These are phyloP conservation scores for Coenobita brevimanus DNA, from an alignment of 1,140 invertebrate genomes.

Conservation along the genomic window DNA sequence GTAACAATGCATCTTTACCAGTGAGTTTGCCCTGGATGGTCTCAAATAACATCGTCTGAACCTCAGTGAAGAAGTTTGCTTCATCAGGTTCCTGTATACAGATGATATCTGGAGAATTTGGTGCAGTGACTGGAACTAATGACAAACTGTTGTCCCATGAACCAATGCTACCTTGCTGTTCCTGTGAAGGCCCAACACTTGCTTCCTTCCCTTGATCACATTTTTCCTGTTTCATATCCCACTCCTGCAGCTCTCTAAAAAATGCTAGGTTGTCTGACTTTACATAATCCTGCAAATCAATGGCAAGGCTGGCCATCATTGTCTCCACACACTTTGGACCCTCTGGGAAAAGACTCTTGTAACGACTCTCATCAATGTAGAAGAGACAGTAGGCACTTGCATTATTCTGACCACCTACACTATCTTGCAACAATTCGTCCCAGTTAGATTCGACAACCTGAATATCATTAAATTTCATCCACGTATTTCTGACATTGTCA, in stretches of 20 bases:
- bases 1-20: not conserved
- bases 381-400: slow-evolving; percentile 76
- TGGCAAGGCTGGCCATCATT: slow-evolving; percentile 69
- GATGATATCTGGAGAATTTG: slow-evolving; percentile 59
- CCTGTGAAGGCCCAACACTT: not conserved
- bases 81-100: slow-evolving; percentile 47
- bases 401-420: slow-evolving; percentile 76
- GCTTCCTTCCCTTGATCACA: slow-evolving; percentile 12
- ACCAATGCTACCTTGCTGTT: slow-evolving; percentile 5
- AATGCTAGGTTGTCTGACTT: slow-evolving; percentile 73
- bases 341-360: slow-evolving; percentile 68
- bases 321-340: slow-evolving; percentile 21
- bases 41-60: slow-evolving; percentile 44
- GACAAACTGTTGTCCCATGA: slow-evolving; percentile 38
- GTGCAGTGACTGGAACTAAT: slow-evolving; percentile 48
- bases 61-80: slow-evolving; percentile 45
- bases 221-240: slow-evolving; percentile 72
- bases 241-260: slow-evolving; percentile 73
- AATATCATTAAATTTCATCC: slow-evolving; percentile 75
- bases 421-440: slow-evolving; percentile 75
- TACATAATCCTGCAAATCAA: slow-evolving; percentile 73
- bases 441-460: slow-evolving; percentile 75
- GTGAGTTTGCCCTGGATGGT: slow-evolving; percentile 32
- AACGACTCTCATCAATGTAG: slow-evolving; percentile 73
- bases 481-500: slow-evolving; percentile 70